A percentile compares a stretch with the other conserved stretches of the same genome.
Conservation (phyloP, 2,113 vertebrate genomes). For the Pedionomus torquatus region DNA sequence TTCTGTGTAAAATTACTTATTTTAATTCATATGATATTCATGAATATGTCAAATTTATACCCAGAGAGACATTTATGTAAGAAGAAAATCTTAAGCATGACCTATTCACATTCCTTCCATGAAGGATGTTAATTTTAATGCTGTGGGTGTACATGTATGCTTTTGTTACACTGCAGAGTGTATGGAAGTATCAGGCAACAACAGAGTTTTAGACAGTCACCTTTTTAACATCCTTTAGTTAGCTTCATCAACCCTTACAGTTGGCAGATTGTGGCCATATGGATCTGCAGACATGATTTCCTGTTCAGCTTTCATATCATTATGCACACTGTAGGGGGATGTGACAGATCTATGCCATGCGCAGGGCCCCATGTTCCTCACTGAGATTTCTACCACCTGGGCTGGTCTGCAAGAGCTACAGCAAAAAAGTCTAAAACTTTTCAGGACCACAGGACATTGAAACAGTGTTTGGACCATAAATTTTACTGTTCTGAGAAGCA, state of each 20-base stretch:
- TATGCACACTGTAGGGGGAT: neutral
- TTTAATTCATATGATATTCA: constrained; percentile 62
- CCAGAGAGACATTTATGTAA: neutral
- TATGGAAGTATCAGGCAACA: neutral
- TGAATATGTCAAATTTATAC: constrained; percentile 44
- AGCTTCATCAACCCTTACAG: neutral
- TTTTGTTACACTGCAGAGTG: neutral
- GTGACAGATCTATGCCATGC: neutral
- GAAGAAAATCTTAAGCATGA: constrained; percentile 22
- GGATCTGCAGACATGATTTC: constrained; percentile 18
- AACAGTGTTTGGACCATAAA: neutral
- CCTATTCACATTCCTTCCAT: neutral
- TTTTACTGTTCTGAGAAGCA: neutral
- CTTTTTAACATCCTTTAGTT: neutral
- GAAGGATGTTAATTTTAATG: neutral
- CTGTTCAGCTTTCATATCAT: neutral
- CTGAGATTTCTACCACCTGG: neutral
- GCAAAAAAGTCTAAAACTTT: neutral
- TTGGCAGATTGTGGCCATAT: constrained; percentile 37
- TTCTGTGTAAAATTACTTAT: constrained; percentile 58
- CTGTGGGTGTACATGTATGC: neutral
- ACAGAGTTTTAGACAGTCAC: neutral
- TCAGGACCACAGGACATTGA: neutral
- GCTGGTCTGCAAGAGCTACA: neutral
- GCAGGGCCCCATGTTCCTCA: neutral